Percentiles rank a stretch among this genome's conserved stretches.
Conservation (phyloP, 2,113 vertebrate genomes). For the Gallinago media region DNA sequence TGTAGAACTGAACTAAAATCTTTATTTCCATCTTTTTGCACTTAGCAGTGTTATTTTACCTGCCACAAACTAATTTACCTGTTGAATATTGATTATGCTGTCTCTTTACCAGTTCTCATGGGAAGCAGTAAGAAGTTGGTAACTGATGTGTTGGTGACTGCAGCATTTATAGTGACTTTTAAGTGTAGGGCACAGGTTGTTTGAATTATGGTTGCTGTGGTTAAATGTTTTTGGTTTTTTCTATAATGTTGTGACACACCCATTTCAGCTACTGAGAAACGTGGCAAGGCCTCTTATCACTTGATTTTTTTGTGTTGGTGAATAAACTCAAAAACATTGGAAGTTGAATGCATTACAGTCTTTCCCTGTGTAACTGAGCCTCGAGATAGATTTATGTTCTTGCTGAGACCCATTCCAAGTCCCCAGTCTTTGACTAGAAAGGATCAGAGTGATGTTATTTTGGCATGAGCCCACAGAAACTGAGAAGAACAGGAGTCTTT, state of each 20-base stretch:
- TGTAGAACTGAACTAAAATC: background rate
- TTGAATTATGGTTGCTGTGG: background rate
- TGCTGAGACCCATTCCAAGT: background rate
- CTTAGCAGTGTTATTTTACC: background rate
- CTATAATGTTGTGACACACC: background rate
- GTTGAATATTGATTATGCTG: background rate
- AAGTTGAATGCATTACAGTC: background rate
- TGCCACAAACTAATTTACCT: background rate
- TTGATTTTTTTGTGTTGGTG: background rate
- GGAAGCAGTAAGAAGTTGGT: background rate
- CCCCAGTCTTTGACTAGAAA: background rate
- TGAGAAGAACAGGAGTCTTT: background rate
- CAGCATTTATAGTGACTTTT: background rate
- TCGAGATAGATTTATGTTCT: accelerated
- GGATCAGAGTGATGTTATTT: background rate
- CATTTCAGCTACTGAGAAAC: background rate
- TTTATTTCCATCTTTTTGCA: background rate
- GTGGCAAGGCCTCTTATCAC: background rate
- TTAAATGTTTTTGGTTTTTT: background rate
- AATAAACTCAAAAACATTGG: background rate
- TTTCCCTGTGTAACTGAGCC: background rate
- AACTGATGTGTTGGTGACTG: background rate
- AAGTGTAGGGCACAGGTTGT: background rate
- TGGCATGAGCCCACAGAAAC: background rate
- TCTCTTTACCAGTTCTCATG: background rate